Base-by-base conservation (phyloP, 2,888 invertebrate genomes). In the Plagodis dolabraria region DNA sequence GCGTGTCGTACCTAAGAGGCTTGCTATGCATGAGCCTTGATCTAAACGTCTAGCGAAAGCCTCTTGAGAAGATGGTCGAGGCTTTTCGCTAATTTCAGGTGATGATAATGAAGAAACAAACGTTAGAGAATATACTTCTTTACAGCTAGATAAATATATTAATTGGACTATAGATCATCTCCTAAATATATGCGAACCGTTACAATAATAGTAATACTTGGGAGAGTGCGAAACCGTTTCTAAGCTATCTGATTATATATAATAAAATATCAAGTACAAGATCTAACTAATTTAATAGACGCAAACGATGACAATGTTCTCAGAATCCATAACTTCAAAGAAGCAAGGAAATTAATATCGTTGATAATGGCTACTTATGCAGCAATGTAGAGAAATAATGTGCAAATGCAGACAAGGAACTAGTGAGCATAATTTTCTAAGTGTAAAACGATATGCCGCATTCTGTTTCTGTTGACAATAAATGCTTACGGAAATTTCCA, bases 271-370 rank as follows among this genome's bases (percentile, higher is more conserved):
- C 22, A 22, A 22, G 22, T 34, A 33, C 22, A 46, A 46, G 2
- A 12, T n/a, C 46, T 53, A 50, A 51, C 8, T 44, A 38, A 43
- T 33, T 12, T 12, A 36, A 47, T 46, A 47, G 38, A 55, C 22
- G 35, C n/a, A 40, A 43, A 54, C 22, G 47, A 42, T n/a, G 47
- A 53, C 47, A 45, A 52, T 55, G 5, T 56, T 56, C 60, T 46
- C 4, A 53, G 60, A 61, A 53, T 49, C 49, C 46, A 56, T 43
- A 57, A 53, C 56, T 56, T 52, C 56, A 49, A 33, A 42, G 49
- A 46, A 53, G n/a, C 56, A 61, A 61, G 53, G 49, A 48, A 57
- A 53, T 61, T 53, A 61, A 60, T 53, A 61, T 36, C 11, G n/a
- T 10, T 11, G 11, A 38, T 57, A 56, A 52, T 61, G 42, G 33